Conservation (phyloP, 2,888 invertebrate species). For the Helleia helle region DNA sequence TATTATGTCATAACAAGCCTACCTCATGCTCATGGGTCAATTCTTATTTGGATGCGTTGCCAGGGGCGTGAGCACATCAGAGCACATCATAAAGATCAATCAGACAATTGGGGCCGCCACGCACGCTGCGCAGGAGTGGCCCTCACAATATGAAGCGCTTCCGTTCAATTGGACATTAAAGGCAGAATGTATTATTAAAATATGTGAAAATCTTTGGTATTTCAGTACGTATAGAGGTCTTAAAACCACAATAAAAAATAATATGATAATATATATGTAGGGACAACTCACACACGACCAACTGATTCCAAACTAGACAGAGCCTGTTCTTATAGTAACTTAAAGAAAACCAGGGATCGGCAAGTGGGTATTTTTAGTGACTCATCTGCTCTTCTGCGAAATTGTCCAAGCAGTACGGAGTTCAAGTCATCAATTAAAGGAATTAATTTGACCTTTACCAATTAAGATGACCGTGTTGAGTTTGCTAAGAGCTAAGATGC, state of each 20-base stretch:
- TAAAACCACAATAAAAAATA: too few species aligned
- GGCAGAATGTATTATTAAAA: conserved; percentile 19
- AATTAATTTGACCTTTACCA: conserved; percentile 66
- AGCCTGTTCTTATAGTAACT: too few species aligned
- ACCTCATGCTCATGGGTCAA: conserved; percentile 21
- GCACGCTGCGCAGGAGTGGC: conserved; percentile 63
- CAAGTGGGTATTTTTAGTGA: conserved; percentile 5
- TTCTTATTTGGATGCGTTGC: conserved; percentile 33
- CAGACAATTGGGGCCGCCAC: conserved; percentile 69
- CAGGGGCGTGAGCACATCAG: conserved; percentile 54
- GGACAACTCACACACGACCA: too few species aligned
- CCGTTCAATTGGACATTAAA: conserved; percentile 37
- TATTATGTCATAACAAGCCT: too few species aligned
- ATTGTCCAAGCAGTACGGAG: conserved; percentile 23
- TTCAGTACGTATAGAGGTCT: neutral
- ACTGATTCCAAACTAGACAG: too few species aligned
- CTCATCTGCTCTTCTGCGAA: conserved; percentile 24
- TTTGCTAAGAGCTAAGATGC: neutral
- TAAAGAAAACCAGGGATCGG: neutral
- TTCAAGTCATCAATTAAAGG: conserved; percentile 46
- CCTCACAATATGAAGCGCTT: conserved; percentile 42
- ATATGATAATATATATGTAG: too few species aligned
- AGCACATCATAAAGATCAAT: conserved; percentile 65
- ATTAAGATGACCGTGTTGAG: conserved; percentile 33
- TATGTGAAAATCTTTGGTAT: neutral